Evolutionary conservation across 2,113 vertebrate genomes (phyloP).

Genomic region (Micronisus gabar): DNA sequence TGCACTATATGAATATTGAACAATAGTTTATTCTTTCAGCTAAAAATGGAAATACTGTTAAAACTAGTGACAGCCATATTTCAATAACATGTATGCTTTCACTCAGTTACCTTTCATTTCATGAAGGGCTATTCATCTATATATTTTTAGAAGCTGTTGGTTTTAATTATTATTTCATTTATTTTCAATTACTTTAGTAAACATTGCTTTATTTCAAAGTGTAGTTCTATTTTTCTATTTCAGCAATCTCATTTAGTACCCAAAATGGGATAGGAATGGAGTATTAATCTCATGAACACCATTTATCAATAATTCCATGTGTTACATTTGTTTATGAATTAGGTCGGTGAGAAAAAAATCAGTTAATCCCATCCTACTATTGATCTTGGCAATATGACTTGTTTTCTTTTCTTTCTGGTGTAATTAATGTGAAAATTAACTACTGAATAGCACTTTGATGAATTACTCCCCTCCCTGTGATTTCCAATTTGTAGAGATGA

Average conservation of each 20-base stretch:
- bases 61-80: not conserved
- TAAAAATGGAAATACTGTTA: not conserved
- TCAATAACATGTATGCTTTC: not conserved
- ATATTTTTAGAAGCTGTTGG: not conserved
- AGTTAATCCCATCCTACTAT: not conserved
- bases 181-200: not conserved
- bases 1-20: not conserved
- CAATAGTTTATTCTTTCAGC: not conserved
- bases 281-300: not conserved
- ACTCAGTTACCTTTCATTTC: not conserved
- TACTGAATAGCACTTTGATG: not conserved
- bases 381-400: not conserved
- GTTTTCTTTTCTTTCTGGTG: not conserved
- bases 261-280: not conserved
- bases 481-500: not conserved
- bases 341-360: not conserved
- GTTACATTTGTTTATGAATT: not conserved
- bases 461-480: not conserved
- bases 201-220: not conserved
- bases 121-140: not conserved
- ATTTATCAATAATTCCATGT: not conserved
- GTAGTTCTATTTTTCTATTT: not conserved
- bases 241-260: not conserved
- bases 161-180: not conserved
- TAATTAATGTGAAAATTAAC: not conserved